Conservation (phyloP, 2,888 invertebrate genomes). For the Drosophila vallismaia region DNA sequence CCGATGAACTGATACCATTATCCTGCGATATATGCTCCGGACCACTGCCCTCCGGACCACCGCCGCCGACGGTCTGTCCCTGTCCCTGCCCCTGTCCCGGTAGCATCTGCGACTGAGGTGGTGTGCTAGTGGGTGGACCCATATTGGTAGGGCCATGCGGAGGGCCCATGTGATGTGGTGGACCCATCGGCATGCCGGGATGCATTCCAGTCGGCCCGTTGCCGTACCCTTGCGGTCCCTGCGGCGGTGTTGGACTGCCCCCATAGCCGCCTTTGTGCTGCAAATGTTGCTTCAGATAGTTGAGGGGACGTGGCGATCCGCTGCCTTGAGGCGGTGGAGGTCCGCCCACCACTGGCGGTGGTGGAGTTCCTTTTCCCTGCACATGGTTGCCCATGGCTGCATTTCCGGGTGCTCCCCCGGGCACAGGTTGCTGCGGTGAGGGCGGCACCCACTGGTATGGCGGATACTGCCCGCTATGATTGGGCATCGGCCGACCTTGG, state of each 20-base stretch:
- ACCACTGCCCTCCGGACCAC: conserved; percentile 80
- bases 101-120: conserved; percentile 82
- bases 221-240: conserved; percentile 85
- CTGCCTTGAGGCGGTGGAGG: conserved; percentile 81
- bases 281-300: conserved; percentile 89
- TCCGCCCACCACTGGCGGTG: conserved; percentile 82
- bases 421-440: conserved; percentile 78
- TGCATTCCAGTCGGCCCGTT: conserved; percentile 85
- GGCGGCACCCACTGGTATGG: conserved; percentile 84
- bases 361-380: conserved; percentile 83
- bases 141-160: conserved; percentile 88
- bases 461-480: conserved; percentile 85
- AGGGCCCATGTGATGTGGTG: conserved; percentile 85
- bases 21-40: conserved; percentile 86
- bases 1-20: conserved; percentile 85
- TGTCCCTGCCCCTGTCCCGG: conserved; percentile 51
- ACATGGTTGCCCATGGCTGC: conserved; percentile 82
- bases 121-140: conserved; percentile 86
- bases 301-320: conserved; percentile 85
- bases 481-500: conserved; percentile 85
- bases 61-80: conserved; percentile 10
- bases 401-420: conserved; percentile 71
- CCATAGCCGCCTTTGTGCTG: conserved; percentile 88
- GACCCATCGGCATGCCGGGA: conserved; percentile 85
- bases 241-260: conserved; percentile 86